Evolutionary conservation across 2,797 vertebrate species (phyloP).

Genomic region (Ptychadena robeensis): DNA sequence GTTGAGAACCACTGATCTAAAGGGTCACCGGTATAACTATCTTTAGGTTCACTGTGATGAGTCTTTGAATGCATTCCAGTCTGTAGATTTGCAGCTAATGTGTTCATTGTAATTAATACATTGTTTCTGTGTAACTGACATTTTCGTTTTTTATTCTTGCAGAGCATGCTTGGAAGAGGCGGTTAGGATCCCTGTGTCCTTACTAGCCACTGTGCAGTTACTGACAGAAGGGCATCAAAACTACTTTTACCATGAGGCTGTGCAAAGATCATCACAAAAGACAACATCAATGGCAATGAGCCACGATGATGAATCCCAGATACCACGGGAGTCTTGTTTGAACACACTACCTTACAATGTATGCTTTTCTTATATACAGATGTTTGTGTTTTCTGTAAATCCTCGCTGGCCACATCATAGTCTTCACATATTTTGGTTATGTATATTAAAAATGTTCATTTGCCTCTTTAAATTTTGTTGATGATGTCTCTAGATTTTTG

Average conservation of each 20-base stretch:
- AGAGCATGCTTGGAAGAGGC: slow-evolving; percentile 58
- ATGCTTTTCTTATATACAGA: neutral
- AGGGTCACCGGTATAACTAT: too few species aligned
- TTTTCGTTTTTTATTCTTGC: neutral
- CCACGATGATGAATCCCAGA: neutral
- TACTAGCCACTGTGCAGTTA: slow-evolving; percentile 10
- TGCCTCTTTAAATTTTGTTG: slow-evolving; percentile 38
- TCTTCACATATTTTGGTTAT: neutral
- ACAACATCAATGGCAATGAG: too few species aligned
- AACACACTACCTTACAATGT: neutral
- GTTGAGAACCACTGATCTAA: too few species aligned
- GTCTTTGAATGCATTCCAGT: too few species aligned
- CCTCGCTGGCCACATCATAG: neutral
- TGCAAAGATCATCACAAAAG: neutral
- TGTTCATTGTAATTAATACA: neutral
- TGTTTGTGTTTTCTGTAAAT: neutral
- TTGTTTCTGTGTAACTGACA: neutral
- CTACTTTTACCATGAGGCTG: slow-evolving; percentile 19
- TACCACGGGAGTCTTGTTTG: neutral
- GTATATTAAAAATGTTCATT: neutral
- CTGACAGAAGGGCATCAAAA: slow-evolving; percentile 2
- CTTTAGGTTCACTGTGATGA: too few species aligned
- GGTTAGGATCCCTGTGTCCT: slow-evolving; percentile 19
- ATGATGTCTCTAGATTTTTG: slow-evolving; percentile 31
- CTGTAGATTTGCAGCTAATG: too few species aligned